These are phyloP conservation scores for Onychomys arenicola DNA, from an alignment of 2,797 vertebrate genomes.

Conservation along the genomic window DNA sequence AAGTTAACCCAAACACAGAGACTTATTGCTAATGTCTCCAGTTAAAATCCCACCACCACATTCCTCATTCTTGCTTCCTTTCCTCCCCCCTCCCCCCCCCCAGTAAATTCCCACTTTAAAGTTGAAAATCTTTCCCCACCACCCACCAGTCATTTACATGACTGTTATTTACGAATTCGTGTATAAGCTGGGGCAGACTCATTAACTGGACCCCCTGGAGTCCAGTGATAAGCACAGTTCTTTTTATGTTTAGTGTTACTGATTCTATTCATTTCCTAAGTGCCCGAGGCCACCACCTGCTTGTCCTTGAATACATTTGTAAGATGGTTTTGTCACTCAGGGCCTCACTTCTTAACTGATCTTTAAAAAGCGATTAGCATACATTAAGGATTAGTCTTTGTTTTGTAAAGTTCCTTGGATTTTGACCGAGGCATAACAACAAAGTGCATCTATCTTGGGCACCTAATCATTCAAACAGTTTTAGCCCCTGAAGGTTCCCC, in stretches of 20 bases:
- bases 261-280: conserved; percentile 55
- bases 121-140: not conserved
- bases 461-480: not conserved
- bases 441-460: not conserved
- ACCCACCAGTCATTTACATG: not conserved
- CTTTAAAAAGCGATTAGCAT: conserved; percentile 16
- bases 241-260: conserved; percentile 39
- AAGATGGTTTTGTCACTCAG: conserved; percentile 24
- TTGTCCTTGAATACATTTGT: conserved; percentile 49
- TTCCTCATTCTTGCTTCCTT: not conserved
- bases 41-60: not conserved
- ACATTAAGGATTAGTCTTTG: conserved; percentile 54
- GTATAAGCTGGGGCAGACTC: not conserved
- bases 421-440: conserved; percentile 37
- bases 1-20: not conserved
- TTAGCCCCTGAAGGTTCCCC: not conserved
- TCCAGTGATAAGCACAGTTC: not conserved
- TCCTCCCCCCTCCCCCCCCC: too few relatives aligned
- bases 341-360: not conserved
- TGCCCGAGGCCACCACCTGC: conserved; percentile 22
- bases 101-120: conserved; percentile 6
- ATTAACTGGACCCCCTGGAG: conserved; percentile 29
- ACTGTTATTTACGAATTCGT: not conserved
- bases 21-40: conserved; percentile 17
- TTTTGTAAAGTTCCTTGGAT: conserved; percentile 48